phyloP scores from a whole-genome alignment of 2,113 vertebrate species.

The Gavialis gangeticus region DNA sequence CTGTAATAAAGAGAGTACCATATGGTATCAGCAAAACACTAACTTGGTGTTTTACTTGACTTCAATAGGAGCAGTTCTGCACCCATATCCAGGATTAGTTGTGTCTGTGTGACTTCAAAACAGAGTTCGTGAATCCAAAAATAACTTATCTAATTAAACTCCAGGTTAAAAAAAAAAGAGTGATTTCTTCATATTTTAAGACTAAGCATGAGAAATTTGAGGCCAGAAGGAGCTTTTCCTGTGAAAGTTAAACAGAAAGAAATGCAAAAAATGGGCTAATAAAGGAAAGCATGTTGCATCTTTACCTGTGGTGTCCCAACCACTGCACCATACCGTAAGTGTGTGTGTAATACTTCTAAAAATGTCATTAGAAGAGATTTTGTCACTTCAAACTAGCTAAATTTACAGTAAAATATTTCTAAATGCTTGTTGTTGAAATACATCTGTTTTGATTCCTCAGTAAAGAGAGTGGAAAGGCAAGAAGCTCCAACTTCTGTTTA shows the following conservation, averaged over 20 bases:
- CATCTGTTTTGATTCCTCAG: constrained; percentile 77
- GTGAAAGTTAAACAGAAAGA: constrained; percentile 6
- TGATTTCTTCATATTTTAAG: background rate
- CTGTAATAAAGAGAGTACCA: background rate
- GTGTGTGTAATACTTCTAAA: constrained; percentile 64
- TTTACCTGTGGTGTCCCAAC: constrained; percentile 37
- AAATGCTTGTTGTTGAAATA: constrained; percentile 72
- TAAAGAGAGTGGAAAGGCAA: constrained; percentile 77
- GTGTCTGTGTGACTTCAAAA: background rate
- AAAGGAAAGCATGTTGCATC: constrained; percentile 28
- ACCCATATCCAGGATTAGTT: background rate
- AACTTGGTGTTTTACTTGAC: background rate
- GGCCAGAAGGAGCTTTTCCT: background rate
- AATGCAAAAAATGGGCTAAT: background rate
- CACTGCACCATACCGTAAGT: constrained; percentile 37
- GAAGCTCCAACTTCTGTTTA: constrained; percentile 76
- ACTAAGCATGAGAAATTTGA: background rate
- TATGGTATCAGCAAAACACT: background rate
- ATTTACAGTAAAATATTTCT: constrained; percentile 83
- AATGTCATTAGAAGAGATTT: constrained; percentile 76
- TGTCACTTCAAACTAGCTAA: constrained; percentile 72
- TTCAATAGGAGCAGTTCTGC: background rate
- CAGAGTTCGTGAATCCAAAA: background rate
- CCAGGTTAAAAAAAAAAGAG: background rate
- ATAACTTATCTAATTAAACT: background rate